Conservation (phyloP, 2,797 vertebrate species). For the Miichthys miiuy region DNA sequence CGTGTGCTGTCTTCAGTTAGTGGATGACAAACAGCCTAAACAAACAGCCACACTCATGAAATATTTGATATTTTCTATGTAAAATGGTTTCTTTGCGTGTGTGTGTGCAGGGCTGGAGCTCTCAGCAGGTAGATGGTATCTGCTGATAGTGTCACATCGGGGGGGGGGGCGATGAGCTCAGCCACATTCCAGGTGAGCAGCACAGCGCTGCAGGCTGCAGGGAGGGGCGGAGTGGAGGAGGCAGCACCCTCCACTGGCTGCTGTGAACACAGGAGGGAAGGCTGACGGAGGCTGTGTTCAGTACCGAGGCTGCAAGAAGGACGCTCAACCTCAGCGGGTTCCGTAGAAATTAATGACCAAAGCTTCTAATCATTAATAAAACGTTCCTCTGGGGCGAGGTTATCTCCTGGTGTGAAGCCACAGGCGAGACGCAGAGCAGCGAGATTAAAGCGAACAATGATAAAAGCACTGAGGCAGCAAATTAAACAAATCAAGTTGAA, state of each 20-base stretch:
- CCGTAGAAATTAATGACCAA: background rate
- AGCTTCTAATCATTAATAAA: background rate
- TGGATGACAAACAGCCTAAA: no score
- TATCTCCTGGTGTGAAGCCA: background rate
- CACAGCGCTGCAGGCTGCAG: background rate
- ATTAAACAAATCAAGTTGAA: background rate
- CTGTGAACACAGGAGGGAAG: background rate
- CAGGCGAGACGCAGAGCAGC: no score
- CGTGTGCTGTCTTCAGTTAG: no score
- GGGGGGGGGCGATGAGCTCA: constrained; percentile 36
- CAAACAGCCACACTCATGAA: no score
- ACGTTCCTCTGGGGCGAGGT: background rate
- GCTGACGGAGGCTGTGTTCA: background rate
- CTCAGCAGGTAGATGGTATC: constrained; percentile 35
- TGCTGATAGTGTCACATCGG: constrained; percentile 49
- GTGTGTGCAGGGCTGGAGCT: background rate
- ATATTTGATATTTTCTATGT: no score
- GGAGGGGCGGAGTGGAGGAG: background rate
- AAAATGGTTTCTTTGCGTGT: background rate
- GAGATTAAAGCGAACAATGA: no score
- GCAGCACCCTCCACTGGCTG: constrained; percentile 46
- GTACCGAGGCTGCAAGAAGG: background rate
- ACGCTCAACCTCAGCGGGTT: background rate
- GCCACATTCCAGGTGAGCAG: constrained; percentile 45
- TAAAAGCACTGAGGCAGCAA: background rate